Conservation (phyloP, 2,113 vertebrate species). For the Hippopotamus amphibius region DNA sequence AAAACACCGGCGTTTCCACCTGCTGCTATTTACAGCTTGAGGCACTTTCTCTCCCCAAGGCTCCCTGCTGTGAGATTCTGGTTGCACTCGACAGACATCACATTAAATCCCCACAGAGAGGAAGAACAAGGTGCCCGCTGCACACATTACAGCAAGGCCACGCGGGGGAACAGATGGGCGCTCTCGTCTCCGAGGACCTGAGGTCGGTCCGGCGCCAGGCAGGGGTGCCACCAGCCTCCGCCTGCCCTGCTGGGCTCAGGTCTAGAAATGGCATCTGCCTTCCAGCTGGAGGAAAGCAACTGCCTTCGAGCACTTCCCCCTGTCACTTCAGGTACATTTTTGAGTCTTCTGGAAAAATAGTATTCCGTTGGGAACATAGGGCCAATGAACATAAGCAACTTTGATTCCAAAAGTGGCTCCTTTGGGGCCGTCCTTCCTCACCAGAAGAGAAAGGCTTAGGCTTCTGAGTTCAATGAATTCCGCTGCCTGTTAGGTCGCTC, state of each 20-base stretch:
- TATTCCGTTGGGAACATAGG: background rate
- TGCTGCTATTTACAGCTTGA: background rate
- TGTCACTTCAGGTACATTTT: background rate
- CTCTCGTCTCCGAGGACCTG: background rate
- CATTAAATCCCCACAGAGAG: slow-evolving; percentile 10
- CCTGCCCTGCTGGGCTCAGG: background rate
- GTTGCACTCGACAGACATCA: background rate
- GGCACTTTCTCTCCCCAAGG: background rate
- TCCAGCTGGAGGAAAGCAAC: background rate
- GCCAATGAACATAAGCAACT: background rate
- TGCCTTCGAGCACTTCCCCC: background rate
- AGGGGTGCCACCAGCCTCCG: background rate
- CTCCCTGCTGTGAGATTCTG: background rate
- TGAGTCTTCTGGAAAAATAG: slow-evolving; percentile 1
- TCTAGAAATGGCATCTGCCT: slow-evolving; percentile 31
- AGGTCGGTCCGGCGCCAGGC: background rate
- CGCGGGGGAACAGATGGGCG: slow-evolving; percentile 1
- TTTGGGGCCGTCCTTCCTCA: background rate
- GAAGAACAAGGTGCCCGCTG: background rate
- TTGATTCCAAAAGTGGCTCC: background rate
- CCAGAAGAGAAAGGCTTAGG: background rate
- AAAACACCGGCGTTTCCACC: rapidly evolving
- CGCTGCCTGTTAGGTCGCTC: background rate
- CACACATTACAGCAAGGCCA: background rate
- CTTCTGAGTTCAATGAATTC: slow-evolving; percentile 20